Conservation (phyloP, 2,113 vertebrate species). For the Dromas ardeola region DNA sequence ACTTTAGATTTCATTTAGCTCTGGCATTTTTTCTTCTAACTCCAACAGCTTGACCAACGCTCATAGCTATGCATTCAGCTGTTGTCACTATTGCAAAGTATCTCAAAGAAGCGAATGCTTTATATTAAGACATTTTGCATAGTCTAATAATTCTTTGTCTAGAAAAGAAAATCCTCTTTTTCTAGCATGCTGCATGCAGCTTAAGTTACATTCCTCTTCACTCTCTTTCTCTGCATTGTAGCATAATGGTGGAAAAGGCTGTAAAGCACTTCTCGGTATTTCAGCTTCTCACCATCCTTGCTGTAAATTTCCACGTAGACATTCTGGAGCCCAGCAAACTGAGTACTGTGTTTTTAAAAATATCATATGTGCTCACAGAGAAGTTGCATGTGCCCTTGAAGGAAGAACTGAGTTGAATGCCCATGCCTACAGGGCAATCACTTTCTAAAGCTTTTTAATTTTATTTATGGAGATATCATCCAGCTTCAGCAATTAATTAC, state of each 20-base stretch:
- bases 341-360: background rate
- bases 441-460: background rate
- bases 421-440: background rate
- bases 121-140: background rate
- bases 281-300: background rate
- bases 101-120: background rate
- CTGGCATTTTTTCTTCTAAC: background rate
- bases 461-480: background rate
- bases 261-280: fast-evolving
- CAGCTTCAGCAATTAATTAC: background rate
- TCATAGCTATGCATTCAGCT: background rate
- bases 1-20: background rate
- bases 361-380: background rate
- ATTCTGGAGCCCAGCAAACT: background rate
- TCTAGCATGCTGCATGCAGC: background rate
- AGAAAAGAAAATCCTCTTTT: background rate
- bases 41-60: background rate
- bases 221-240: background rate
- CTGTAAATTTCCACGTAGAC: fast-evolving
- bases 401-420: background rate
- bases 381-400: background rate
- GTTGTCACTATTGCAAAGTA: background rate
- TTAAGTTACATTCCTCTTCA: background rate
- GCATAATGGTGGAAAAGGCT: background rate
- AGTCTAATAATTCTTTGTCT: background rate